Conservation (phyloP, 2,797 vertebrate species). For the Arctocebus calabarensis region DNA sequence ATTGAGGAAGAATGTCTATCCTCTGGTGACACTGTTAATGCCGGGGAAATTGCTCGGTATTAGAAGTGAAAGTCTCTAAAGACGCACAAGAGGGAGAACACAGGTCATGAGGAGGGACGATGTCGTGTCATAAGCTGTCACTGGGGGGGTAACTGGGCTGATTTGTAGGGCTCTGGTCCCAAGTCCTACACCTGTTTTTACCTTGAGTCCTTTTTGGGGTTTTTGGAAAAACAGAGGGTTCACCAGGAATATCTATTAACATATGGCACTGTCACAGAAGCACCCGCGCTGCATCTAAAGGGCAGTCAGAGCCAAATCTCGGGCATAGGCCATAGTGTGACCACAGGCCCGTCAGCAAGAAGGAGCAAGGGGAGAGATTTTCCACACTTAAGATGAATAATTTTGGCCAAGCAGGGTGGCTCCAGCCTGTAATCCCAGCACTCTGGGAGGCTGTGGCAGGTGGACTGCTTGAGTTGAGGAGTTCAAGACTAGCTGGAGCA, state of each 20-base stretch:
- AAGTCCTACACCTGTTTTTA: neutral
- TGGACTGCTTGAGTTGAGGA: no score
- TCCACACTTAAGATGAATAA: neutral
- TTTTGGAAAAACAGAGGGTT: constrained; percentile 7
- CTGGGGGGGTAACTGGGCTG: neutral
- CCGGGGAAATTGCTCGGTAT: neutral
- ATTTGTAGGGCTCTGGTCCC: neutral
- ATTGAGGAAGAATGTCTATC: neutral
- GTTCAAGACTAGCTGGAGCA: no score
- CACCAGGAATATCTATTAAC: neutral
- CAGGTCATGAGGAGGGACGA: neutral
- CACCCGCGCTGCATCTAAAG: neutral
- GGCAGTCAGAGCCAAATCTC: neutral
- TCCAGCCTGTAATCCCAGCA: no score
- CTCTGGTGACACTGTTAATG: neutral
- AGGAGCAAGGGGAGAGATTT: neutral
- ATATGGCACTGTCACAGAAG: neutral
- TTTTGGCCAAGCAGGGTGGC: no score
- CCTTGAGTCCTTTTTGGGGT: neutral
- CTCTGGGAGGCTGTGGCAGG: no score
- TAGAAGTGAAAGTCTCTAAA: neutral
- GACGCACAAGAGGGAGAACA: neutral
- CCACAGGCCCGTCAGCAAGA: neutral
- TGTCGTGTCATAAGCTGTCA: neutral
- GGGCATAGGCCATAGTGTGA: neutral